These are phyloP conservation scores for Phalera bucephala DNA, from an alignment of 2,888 invertebrate species.

Conservation along the genomic window DNA sequence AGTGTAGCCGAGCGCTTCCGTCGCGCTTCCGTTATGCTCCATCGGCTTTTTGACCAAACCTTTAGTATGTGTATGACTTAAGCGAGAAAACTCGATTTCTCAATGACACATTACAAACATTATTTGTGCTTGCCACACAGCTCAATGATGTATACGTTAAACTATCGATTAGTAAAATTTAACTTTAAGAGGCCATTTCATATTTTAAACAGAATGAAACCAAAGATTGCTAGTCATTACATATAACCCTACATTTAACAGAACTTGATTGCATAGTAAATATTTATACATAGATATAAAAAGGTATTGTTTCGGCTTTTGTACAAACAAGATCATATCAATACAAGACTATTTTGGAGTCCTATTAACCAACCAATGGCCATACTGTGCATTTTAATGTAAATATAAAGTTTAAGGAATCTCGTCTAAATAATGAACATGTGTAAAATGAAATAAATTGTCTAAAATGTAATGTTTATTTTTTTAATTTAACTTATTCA, in stretches of 20 bases:
- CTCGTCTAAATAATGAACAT: conserved; percentile 74
- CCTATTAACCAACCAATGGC: conserved; percentile 48
- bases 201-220: conserved; percentile 21
- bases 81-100: too few relatives aligned
- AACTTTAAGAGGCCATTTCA: conserved; percentile 51
- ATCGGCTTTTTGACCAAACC: too few relatives aligned
- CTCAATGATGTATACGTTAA: conserved; percentile 75
- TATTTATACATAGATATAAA: conserved; percentile 32
- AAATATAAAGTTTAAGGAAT: conserved; percentile 71
- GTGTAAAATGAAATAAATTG: conserved; percentile 82
- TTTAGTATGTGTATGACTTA: too few relatives aligned
- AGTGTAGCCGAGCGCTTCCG: too few relatives aligned
- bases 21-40: too few relatives aligned
- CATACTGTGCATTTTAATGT: conserved; percentile 73
- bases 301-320: conserved; percentile 45
- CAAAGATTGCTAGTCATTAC: conserved; percentile 29
- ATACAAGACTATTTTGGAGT: conserved; percentile 51
- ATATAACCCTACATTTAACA: conserved; percentile 16
- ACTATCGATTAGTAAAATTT: conserved; percentile 59
- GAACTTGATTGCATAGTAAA: conserved; percentile 43
- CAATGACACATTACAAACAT: too few relatives aligned
- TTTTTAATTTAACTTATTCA: conserved; percentile 21
- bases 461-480: conserved; percentile 66
- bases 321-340: conserved; percentile 57
- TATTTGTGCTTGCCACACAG: conserved; percentile 18